Base-by-base conservation (phyloP, 2,113 vertebrate genomes). In the Pseudorectes ferrugineus region DNA sequence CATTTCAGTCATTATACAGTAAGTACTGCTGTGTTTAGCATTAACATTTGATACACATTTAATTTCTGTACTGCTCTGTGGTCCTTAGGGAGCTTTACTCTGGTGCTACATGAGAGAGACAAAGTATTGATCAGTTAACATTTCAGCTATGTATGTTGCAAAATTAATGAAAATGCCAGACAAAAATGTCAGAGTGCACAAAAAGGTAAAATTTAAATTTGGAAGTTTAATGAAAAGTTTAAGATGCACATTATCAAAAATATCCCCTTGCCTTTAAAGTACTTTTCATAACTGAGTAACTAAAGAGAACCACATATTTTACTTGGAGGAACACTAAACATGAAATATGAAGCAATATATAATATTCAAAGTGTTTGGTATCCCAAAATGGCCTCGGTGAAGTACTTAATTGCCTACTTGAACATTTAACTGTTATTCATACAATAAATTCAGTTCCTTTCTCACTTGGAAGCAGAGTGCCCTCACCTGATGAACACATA, bases 51-150 rank as follows among this genome's bases (percentile, higher is more conserved):
- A 98, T 98, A 99, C 98, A 99, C 98, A 98, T 98, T 98, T 99
- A 98, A 98, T 99, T 99, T 98, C 98, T 98, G 97, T 97, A 98
- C 97, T 97, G 97, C 97, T 97, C 96, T 87, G 66, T 97, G 95
- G 97, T 98, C 98, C 97, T 98, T 88, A 67, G 98, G 98, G 98
- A 98, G 97, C 59, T 89, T 96, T 49, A 95, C 93, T 96, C 96
- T 94, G 97, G 96, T 98, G 98, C 97, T 98, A 98, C 98, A 98
- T 98, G 97, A 98, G 98, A 98, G 98, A 98, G 98, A 99, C 98
- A 98, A 98, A 97, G 98, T 99, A 99, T 99, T 98, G 99, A 99
- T 99, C 99, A 98, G 98, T 98, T 99, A 99, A 99, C 99, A 99
- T 99, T 99, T 99, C 98, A 98, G 97, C 98, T 98, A 98, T 98